A percentile compares a stretch with the other conserved stretches of the same genome.
These are phyloP conservation scores for Eubucco bourcierii DNA, from an alignment of 2,113 vertebrate species.

Conservation along the genomic window DNA sequence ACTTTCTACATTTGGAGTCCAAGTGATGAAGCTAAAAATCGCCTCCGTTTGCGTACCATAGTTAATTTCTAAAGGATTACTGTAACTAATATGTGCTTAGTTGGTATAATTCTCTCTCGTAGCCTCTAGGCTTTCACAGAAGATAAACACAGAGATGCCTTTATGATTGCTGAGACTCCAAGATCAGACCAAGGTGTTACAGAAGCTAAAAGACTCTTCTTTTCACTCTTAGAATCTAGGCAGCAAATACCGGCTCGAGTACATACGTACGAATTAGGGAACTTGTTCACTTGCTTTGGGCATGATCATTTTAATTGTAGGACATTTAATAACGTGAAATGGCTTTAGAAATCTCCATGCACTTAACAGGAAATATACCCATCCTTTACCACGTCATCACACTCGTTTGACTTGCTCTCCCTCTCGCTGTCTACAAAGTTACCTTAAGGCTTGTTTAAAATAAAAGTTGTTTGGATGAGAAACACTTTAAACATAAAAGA, in stretches of 20 bases:
- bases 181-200: slow-evolving; percentile 32
- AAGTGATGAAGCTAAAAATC: slow-evolving; percentile 19
- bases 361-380: not conserved
- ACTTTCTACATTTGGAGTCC: not conserved
- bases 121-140: slow-evolving; percentile 49
- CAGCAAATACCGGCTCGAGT: not conserved
- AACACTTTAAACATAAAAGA: slow-evolving; percentile 4
- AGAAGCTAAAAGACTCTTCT: not conserved
- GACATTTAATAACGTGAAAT: not conserved
- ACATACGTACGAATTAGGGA: not conserved
- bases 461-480: slow-evolving; percentile 23
- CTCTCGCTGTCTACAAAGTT: slow-evolving; percentile 19
- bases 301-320: not conserved
- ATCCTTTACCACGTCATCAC: slow-evolving; percentile 16
- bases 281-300: not conserved
- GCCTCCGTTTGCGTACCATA: slow-evolving; percentile 20
- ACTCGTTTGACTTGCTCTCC: slow-evolving; percentile 15
- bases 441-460: slow-evolving; percentile 36
- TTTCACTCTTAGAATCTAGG: not conserved
- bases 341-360: not conserved
- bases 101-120: slow-evolving; percentile 7
- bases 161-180: slow-evolving; percentile 13
- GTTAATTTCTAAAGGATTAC: slow-evolving; percentile 52
- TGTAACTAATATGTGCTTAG: slow-evolving; percentile 45
- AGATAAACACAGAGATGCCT: slow-evolving; percentile 46